Base-by-base conservation (phyloP, 1,140 invertebrate species). In the Drosophila novamexicana region DNA sequence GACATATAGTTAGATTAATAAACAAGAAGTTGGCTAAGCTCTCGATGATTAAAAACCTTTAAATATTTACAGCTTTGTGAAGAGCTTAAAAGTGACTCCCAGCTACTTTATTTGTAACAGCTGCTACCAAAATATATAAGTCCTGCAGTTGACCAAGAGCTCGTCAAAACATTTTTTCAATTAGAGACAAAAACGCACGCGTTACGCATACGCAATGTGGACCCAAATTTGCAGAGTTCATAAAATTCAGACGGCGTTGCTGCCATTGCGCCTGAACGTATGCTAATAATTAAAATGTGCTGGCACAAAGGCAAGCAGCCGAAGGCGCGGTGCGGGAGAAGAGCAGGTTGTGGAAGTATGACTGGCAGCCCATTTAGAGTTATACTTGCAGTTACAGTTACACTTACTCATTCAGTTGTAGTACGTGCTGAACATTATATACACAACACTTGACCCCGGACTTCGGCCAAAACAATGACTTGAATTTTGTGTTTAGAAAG, bases 211-310 rank as follows among this genome's bases (percentile, higher is more conserved):
- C 83, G 59, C 59, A 86, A 81, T 85, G 81, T 72, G 49, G 29
- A 64, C 56, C 18, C 52, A 57, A 67, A 61, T 65, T 7, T 67
- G 78, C 71, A 67, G 78, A 77, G 79, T 68, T 58, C 83, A 86
- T 88, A 86, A 86, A 86, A 77, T 59, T 83, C 84, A 79, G 76
- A 34, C 45, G 47, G 70, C 57, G 29, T 59, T 16, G 34, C 5
- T 53, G 14, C 49, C 37, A 32, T 9, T 40, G 50, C 39, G 67
- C 58, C 54, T 44, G 9, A 50, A 71, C 45, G 69, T 86, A 73
- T 79, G 83, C 76, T 88, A 86, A 86, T 86, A 86, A 86, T 86
- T 86, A 88, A 88, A 79, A 79, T 74, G 73, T 66, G 66, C 70
- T 61, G 47, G 57, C 62, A 71, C 74, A 77, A 75, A 79, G 56